Percentiles rank a stretch among this genome's conserved stretches.
phyloP scores from a whole-genome alignment of 2,113 vertebrate genomes.

The Dromaius novaehollandiae region DNA sequence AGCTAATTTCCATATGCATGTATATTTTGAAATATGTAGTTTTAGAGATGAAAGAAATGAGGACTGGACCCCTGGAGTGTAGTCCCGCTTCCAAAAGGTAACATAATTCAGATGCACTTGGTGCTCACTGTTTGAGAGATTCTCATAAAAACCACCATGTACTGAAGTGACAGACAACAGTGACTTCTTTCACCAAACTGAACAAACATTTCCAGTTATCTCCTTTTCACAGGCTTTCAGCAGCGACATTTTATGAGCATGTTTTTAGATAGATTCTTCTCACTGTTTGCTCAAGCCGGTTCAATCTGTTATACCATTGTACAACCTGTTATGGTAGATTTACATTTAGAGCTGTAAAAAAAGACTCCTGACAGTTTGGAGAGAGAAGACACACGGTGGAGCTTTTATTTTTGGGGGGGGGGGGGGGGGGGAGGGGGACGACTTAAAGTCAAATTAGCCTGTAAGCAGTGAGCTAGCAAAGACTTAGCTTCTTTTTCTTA shows the following conservation, averaged over 20 bases:
- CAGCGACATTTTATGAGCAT: background rate
- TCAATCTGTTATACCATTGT: background rate
- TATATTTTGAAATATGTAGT: background rate
- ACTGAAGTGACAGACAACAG: background rate
- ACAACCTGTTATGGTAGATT: background rate
- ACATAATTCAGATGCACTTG: background rate
- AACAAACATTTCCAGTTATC: background rate
- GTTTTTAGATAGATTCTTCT: background rate
- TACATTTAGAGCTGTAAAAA: background rate
- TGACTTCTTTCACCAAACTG: background rate
- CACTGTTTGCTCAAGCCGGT: background rate
- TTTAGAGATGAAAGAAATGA: background rate
- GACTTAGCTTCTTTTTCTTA: background rate
- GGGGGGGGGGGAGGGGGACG: too few relatives aligned
- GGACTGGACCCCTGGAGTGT: background rate
- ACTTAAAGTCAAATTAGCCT: background rate
- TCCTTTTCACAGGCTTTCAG: background rate
- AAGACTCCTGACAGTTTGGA: background rate
- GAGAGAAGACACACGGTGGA: background rate
- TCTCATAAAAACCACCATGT: background rate
- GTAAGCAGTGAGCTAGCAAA: background rate
- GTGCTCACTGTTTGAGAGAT: background rate
- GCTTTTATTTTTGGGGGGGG: accelerated
- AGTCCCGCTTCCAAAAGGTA: background rate
- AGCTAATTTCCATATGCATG: accelerated